These are phyloP conservation scores for Oryzias dopingdopingensis DNA, from an alignment of 2,797 vertebrate species.

Conservation along the genomic window DNA sequence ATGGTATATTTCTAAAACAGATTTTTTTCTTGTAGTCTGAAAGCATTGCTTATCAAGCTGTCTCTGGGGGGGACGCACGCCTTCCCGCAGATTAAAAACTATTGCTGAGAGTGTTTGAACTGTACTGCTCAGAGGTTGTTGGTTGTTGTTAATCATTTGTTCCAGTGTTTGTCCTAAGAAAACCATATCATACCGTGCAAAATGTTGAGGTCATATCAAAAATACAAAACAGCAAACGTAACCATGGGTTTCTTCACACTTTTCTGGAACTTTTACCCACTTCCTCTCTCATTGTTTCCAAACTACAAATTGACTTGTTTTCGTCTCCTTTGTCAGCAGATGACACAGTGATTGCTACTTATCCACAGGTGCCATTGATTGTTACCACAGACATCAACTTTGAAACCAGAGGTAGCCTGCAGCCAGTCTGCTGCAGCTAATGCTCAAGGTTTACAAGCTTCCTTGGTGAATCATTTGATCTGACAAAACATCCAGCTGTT, in stretches of 20 bases:
- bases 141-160: constrained; percentile 16
- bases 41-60: no score
- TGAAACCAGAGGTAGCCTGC: constrained; percentile 12
- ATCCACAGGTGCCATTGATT: constrained; percentile 35
- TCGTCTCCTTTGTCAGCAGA: constrained; percentile 22
- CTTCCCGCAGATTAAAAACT: no score
- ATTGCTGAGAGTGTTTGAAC: no score
- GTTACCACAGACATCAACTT: constrained; percentile 23
- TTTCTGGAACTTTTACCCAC: background rate
- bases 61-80: no score
- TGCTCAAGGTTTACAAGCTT: constrained; percentile 1
- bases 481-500: constrained; percentile 3
- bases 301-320: constrained; percentile 28
- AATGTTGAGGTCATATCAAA: background rate
- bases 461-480: background rate
- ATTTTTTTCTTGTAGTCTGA: no score
- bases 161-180: background rate
- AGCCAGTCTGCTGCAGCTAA: constrained; percentile 5
- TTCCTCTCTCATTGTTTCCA: constrained; percentile 1
- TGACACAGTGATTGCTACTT: constrained; percentile 23
- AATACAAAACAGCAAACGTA: background rate
- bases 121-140: background rate
- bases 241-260: background rate
- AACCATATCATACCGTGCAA: constrained; percentile 1
- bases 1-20: no score